Evolutionary conservation across 2,888 invertebrate species (phyloP).

Genomic region (Electrophaes corylata): DNA sequence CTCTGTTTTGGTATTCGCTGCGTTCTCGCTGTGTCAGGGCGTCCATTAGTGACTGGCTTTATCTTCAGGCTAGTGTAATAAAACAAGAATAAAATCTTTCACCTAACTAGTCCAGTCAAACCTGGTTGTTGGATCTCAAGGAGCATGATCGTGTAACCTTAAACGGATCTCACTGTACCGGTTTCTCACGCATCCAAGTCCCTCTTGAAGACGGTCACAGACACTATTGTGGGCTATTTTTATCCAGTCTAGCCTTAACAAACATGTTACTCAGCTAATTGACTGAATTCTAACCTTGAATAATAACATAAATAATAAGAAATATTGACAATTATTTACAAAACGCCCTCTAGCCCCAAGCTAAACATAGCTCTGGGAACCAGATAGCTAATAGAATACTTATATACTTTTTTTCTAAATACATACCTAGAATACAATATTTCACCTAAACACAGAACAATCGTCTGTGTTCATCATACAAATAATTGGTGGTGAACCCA

Average conservation of each 20-base stretch:
- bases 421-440: too few relatives aligned
- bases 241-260: slow-evolving; percentile 1
- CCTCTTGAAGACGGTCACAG: slow-evolving; percentile 5
- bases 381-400: too few relatives aligned
- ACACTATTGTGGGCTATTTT: slow-evolving; percentile 7
- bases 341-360: too few relatives aligned
- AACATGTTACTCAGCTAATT: neutral
- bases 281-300: neutral
- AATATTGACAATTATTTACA: too few relatives aligned
- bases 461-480: too few relatives aligned
- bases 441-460: too few relatives aligned
- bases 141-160: slow-evolving; percentile 10
- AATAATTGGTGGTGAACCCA: too few relatives aligned
- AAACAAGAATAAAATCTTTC: neutral
- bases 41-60: neutral
- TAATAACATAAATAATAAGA: too few relatives aligned
- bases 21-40: too few relatives aligned
- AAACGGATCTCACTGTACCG: slow-evolving; percentile 21
- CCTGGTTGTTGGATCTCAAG: slow-evolving; percentile 14
- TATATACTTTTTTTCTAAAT: too few relatives aligned
- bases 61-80: neutral
- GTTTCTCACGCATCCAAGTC: slow-evolving; percentile 17
- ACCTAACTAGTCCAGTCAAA: slow-evolving; percentile 12
- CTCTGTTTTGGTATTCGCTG: too few relatives aligned
- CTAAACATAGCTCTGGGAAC: too few relatives aligned